A percentile compares a stretch with the other conserved stretches of the same genome.
phyloP scores from a whole-genome alignment of 1,140 invertebrate species.

The Cecropterus lyciades region DNA sequence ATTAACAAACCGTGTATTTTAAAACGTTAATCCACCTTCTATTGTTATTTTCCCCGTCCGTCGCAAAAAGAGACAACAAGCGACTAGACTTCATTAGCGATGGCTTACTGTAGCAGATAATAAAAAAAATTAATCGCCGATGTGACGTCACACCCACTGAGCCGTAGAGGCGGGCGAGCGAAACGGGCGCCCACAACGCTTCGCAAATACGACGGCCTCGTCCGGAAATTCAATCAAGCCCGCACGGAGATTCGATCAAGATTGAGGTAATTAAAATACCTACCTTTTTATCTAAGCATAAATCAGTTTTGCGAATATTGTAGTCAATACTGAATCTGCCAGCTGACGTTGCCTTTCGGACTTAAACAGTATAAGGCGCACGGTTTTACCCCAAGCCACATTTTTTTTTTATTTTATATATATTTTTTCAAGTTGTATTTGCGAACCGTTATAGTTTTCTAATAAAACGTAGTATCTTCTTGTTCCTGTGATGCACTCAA shows the following conservation, averaged over 20 bases:
- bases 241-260: constrained; percentile 80
- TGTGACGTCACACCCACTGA: constrained; percentile 78
- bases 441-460: too few relatives aligned
- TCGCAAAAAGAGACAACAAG: constrained; percentile 44
- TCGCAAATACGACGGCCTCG: constrained; percentile 77
- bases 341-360: background rate
- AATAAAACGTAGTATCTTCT: too few relatives aligned
- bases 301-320: constrained; percentile 25
- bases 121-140: constrained; percentile 75
- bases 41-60: constrained; percentile 38
- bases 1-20: background rate
- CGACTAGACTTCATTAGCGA: constrained; percentile 69
- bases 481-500: too few relatives aligned
- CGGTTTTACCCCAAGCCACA: too few relatives aligned
- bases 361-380: background rate
- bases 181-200: constrained; percentile 60
- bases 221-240: constrained; percentile 82
- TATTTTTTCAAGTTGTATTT: too few relatives aligned
- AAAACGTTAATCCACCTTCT: constrained; percentile 31
- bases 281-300: constrained; percentile 67
- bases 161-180: constrained; percentile 55
- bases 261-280: constrained; percentile 82
- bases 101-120: constrained; percentile 74
- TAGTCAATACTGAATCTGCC: constrained; percentile 1
- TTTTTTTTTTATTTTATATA: too few relatives aligned